Evolutionary conservation across 2,888 invertebrate genomes (phyloP), one percentile per base, ranked within the genome.

Genomic region (Tetragnatha montana): DNA sequence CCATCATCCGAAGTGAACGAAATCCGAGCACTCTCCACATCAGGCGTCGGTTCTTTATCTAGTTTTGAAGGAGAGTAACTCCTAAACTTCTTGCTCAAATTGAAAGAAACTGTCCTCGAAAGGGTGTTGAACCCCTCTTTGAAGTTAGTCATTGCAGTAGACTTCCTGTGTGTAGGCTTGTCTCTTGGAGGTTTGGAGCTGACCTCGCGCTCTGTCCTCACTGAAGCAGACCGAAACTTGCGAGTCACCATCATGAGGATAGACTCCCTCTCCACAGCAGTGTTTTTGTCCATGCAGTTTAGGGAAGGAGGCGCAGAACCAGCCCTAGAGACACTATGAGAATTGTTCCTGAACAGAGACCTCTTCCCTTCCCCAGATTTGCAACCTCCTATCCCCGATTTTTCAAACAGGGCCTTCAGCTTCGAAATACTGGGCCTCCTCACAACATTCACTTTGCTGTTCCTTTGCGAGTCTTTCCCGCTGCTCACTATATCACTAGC

Each of bases 381-480:
- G 49, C 47, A 50, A 8, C 80, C 80, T 14, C 74, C 80, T 51
- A 75, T 14, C n/a, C 81, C 76, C 14, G 91, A 91, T 87, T 91
- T 92, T 75, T 91, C 92, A 91, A 92, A 92, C 19, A 92, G 79
- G 14, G 91, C 91, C 85, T 92, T 92, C 51, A 92, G 86, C 85
- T 91, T 90, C 8, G 92, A 91, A 89, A 92, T 91, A 71, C 92
- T 92, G 17, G 92, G 91, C 78, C 92, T 87, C 12, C 92, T 68
- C n/a, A 92, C 92, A 1, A 92, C 92, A 81, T 91, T 92, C 6
- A 92, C 92, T 50, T 91, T 91, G n/a, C 92, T 91, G 49, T 91
- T 81, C n/a, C 91, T 83, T 79, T 91, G 91, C 78, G 21, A 69
- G 47, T 68, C 74, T 49, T 73, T 80, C 19, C 70, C 71, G 8